A percentile compares a stretch with the other conserved stretches of the same genome.
Conservation (phyloP, 2,888 invertebrate genomes). For the Eupithecia dodoneata region DNA sequence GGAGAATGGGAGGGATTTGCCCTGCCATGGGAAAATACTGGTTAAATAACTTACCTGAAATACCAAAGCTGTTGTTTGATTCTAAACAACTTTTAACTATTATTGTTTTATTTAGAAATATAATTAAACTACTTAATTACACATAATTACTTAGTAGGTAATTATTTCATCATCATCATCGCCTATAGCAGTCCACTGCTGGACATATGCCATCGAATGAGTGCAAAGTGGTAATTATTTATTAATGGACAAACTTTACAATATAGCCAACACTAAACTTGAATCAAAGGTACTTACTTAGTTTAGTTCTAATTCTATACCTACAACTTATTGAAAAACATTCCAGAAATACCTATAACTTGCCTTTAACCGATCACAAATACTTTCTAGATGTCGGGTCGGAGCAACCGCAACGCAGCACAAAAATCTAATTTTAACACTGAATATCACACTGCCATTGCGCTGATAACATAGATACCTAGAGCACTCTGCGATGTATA, state of each 20-base stretch:
- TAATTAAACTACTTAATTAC: background rate
- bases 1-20: background rate
- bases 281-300: too few species aligned
- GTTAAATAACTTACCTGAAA: background rate
- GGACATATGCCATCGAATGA: too few species aligned
- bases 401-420: background rate
- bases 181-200: too few species aligned
- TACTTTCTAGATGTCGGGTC: too few species aligned
- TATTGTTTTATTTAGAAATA: background rate
- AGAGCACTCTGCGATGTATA: constrained; percentile 31
- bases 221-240: too few species aligned
- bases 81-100: too few species aligned
- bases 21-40: background rate
- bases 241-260: too few species aligned
- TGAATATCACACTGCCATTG: constrained; percentile 12
- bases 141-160: too few species aligned
- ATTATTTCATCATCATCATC: too few species aligned
- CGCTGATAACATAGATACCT: constrained; percentile 30
- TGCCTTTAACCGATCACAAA: background rate
- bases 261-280: too few species aligned
- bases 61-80: background rate
- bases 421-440: constrained; percentile 20
- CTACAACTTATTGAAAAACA: too few species aligned
- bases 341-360: background rate
- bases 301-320: too few species aligned